phyloP scores from a whole-genome alignment of 2,113 vertebrate genomes.

The human (Homo sapiens) region DNA sequence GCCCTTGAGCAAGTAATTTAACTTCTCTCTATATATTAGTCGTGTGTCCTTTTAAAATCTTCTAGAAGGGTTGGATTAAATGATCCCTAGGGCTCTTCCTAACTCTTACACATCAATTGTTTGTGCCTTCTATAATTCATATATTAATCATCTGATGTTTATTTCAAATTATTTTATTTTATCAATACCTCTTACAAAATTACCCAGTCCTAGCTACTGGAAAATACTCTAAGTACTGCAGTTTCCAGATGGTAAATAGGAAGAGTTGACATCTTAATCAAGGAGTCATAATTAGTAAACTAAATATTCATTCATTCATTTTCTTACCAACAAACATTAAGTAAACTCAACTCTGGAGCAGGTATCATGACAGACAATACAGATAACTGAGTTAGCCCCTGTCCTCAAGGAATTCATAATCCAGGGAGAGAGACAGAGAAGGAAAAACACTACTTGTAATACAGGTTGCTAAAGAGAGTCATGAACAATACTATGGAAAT shows the following conservation, averaged over 20 bases:
- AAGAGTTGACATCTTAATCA: neutral
- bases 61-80: neutral
- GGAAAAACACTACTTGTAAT: slow-evolving; percentile 16
- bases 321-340: neutral
- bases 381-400: neutral
- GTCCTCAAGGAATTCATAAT: neutral
- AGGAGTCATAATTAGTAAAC: slow-evolving; percentile 17
- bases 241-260: slow-evolving; percentile 28
- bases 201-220: neutral
- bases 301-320: slow-evolving; percentile 9
- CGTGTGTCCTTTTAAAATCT: slow-evolving; percentile 15
- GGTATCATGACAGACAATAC: neutral
- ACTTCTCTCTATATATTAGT: neutral
- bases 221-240: neutral
- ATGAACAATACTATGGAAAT: slow-evolving; percentile 13
- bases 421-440: neutral
- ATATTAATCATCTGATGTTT: slow-evolving; percentile 26
- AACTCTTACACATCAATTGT: neutral
- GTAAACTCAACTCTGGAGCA: neutral
- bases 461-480: neutral
- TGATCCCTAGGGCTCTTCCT: neutral
- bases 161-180: slow-evolving; percentile 30
- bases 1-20: slow-evolving; percentile 1
- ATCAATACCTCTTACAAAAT: neutral
- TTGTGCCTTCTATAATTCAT: neutral